phyloP scores from a whole-genome alignment of 2,797 vertebrate species.

The Rhinatrema bivittatum region DNA sequence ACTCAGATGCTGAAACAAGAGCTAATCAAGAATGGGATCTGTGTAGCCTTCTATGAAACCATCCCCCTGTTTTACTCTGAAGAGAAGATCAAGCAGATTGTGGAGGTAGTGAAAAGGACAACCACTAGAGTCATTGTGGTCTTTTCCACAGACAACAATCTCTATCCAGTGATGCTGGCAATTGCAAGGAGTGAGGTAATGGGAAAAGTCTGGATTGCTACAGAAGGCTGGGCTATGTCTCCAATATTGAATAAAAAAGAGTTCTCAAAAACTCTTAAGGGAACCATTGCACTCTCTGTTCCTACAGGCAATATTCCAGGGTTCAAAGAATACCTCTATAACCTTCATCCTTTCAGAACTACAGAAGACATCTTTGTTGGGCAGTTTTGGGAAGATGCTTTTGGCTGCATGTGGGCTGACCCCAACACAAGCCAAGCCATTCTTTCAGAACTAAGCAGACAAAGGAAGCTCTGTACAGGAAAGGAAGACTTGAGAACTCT shows the following conservation, averaged over 20 bases:
- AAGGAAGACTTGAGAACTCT: not conserved
- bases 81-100: not conserved
- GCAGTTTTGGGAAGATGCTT: constrained; percentile 3
- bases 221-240: constrained; percentile 2
- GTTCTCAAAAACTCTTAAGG: not conserved
- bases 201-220: not conserved
- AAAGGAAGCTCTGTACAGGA: not conserved
- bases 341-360: not conserved
- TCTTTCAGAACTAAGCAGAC: not conserved
- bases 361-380: not conserved
- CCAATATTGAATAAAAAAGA: not conserved
- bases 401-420: not conserved
- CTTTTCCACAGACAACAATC: not conserved
- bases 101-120: not conserved
- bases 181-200: not conserved
- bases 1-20: not conserved
- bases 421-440: too few relatives aligned
- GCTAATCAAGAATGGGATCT: not conserved
- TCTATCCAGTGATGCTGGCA: constrained; percentile 5
- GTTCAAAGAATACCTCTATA: not conserved
- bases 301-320: not conserved
- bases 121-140: constrained; percentile 3
- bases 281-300: constrained; percentile 3
- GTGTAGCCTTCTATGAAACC: constrained; percentile 1
- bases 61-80: not conserved